Evolutionary conservation across 2,113 vertebrate species (phyloP), one percentile per base, ranked within the genome.

Genomic region (Saiga tatarica): DNA sequence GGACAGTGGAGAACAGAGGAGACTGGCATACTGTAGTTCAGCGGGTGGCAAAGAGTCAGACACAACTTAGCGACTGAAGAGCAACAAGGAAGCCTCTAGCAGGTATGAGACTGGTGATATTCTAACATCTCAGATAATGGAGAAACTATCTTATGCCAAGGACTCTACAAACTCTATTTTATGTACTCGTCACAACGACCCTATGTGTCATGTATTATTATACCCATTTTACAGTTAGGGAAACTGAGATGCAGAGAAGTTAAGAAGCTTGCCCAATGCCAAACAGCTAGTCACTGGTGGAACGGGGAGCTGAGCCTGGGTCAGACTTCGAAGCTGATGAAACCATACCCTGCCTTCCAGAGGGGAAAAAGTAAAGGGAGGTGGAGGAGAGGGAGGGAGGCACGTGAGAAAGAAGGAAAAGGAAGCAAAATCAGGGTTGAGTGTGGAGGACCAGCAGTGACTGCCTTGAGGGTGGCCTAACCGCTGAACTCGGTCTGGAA

Each of bases 191-290:
- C 62, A 89, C 15, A 13, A 21, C 9, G 16, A 62, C 59, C 21
- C 23, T 36, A 6, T 59, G 30, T 36, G 39, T 15, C 14, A 11
- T 0, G 7, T n/a, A 26, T 59, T 52, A 30, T 15, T 62, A 26
- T 23, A 2, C 10, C 25, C 39, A 67, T 53, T 84, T 87, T 83
- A 71, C 14, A 52, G 36, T 76, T 25, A 76, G 33, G 89, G 23
- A 67, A 94, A 87, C 28, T 26, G 50, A 85, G 88, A 74, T 50
- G 45, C 88, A 92, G 36, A 53, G 79, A 89, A 45, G n/a, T 52
- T 57, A 47, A 57, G 28, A 45, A 64, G 11, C 21, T 62, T 76
- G 39, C 4, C 23, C 14, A 89, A 23, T 11, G 42, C 19, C 76
- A 64, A 71, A 90, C 2, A 53, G 92, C 64, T 62, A 60, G 62